phyloP scores from a whole-genome alignment of 2,797 vertebrate genomes.

The Melanotaenia maccullochi region DNA sequence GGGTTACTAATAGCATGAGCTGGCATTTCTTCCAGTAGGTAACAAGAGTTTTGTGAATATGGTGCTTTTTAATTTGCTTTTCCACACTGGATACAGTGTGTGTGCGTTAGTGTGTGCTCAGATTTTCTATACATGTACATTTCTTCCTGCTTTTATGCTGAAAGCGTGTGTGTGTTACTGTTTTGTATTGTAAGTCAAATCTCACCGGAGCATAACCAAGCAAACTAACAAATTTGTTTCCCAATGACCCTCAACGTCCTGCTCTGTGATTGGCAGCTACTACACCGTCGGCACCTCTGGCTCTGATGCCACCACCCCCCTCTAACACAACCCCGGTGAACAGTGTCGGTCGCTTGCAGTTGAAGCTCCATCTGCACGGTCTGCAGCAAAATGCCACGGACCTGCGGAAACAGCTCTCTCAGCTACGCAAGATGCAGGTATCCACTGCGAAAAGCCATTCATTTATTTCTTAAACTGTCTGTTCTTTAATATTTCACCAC shows the following conservation, averaged over 20 bases:
- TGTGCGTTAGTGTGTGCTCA: constrained; percentile 31
- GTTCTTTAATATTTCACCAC: neutral
- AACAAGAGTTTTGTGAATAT: constrained; percentile 65
- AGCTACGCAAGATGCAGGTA: constrained; percentile 94
- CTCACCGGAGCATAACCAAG: constrained; percentile 26
- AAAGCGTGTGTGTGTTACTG: constrained; percentile 23
- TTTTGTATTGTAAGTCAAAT: constrained; percentile 39
- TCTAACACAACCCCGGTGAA: constrained; percentile 83
- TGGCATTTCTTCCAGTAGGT: constrained; percentile 49
- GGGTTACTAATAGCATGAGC: constrained; percentile 72
- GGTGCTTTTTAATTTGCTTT: constrained; percentile 41
- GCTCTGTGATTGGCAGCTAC: constrained; percentile 82
- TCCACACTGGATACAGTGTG: constrained; percentile 29
- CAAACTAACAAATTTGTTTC: constrained; percentile 57
- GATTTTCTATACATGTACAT: constrained; percentile 45
- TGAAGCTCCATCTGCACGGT: constrained; percentile 95
- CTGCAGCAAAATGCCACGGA: constrained; percentile 94
- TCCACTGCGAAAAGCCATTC: neutral
- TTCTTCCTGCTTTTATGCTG: constrained; percentile 37
- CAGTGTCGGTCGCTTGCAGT: constrained; percentile 88
- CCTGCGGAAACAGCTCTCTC: constrained; percentile 92
- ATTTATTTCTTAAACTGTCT: neutral
- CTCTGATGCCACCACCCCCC: constrained; percentile 89
- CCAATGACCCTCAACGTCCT: constrained; percentile 45
- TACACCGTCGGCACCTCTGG: constrained; percentile 87